Percentiles rank a stretch among this genome's conserved stretches.
Evolutionary conservation across 2,797 vertebrate genomes (phyloP).

Genomic region (Heteromormyrus szaboi): DNA sequence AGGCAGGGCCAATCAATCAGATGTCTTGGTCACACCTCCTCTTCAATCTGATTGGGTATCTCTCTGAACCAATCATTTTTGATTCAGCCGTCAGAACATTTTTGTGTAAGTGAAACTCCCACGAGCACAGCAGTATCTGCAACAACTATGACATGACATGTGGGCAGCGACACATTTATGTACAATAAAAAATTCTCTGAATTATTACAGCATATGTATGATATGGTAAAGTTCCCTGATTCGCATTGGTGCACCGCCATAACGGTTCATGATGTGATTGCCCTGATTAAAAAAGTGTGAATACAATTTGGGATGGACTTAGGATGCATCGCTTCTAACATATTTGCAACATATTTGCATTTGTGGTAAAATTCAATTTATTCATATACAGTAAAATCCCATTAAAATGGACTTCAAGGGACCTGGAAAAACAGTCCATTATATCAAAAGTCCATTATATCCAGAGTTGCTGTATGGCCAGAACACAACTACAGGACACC

Average conservation of each 20-base stretch:
- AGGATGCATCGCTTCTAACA: not conserved
- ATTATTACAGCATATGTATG: not conserved
- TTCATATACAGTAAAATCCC: not conserved
- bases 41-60: not conserved
- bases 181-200: not conserved
- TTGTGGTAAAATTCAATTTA: not conserved
- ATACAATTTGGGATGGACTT: not conserved
- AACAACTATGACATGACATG: not conserved
- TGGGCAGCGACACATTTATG: not conserved
- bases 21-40: not conserved
- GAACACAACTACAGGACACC: too few relatives aligned
- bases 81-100: not conserved
- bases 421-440: too few relatives aligned
- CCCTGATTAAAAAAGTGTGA: not conserved
- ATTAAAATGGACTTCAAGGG: too few relatives aligned
- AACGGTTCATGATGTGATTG: not conserved
- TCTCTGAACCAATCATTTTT: not conserved
- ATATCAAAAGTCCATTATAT: too few relatives aligned
- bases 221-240: not conserved
- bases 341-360: not conserved
- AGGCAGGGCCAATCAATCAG: not conserved
- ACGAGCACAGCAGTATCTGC: not conserved
- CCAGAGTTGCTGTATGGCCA: too few relatives aligned
- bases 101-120: not conserved
- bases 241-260: not conserved